phyloP scores from a whole-genome alignment of 2,888 invertebrate species.

The Diabrotica balteata region DNA sequence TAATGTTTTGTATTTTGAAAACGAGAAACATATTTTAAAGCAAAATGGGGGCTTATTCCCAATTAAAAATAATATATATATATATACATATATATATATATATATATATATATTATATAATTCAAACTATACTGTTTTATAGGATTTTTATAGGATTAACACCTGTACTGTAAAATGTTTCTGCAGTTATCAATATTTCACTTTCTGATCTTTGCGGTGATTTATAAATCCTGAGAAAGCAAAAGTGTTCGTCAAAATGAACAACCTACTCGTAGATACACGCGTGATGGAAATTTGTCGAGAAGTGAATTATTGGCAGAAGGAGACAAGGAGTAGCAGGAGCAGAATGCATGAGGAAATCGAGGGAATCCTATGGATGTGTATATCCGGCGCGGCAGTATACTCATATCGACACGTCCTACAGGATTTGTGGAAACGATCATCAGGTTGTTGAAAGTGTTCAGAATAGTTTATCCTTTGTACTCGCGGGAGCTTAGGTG shows the following conservation, averaged over 20 bases:
- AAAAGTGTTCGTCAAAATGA: background rate
- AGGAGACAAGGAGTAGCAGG: conserved; percentile 7
- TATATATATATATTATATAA: too few relatives aligned
- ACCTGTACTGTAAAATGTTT: too few relatives aligned
- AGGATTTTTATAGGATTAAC: too few relatives aligned
- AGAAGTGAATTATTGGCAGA: conserved; percentile 14
- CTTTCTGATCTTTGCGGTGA: background rate
- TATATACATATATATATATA: too few relatives aligned
- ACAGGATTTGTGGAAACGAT: conserved; percentile 18
- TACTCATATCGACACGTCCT: conserved; percentile 23
- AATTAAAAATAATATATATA: too few relatives aligned
- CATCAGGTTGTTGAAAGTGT: conserved; percentile 23
- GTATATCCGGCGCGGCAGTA: conserved; percentile 16
- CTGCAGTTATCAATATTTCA: too few relatives aligned
- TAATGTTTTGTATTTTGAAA: too few relatives aligned
- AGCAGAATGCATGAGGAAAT: conserved; percentile 7
- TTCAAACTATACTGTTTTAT: too few relatives aligned
- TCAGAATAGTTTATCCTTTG: conserved; percentile 8
- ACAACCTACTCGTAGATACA: background rate
- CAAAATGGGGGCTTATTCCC: too few relatives aligned
- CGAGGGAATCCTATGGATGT: background rate
- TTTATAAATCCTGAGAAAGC: background rate
- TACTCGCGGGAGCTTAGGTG: background rate
- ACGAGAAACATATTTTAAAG: too few relatives aligned
- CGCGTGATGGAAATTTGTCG: conserved; percentile 12